phyloP scores from a whole-genome alignment of 2,797 vertebrate species.

The Phataginus tricuspis region DNA sequence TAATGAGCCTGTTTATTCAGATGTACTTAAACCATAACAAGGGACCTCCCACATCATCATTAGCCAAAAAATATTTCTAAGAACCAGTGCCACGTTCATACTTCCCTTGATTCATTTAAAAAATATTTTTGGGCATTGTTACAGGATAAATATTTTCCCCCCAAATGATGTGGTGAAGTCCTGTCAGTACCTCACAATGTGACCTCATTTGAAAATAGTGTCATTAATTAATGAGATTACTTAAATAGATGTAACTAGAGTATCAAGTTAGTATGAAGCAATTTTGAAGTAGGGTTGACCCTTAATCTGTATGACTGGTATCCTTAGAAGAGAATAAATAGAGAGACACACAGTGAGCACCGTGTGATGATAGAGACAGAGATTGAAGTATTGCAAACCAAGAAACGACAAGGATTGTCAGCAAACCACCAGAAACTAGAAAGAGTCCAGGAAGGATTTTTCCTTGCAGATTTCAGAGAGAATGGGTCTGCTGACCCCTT shows the following conservation, averaged over 20 bases:
- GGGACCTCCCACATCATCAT: background rate
- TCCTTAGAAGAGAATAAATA: background rate
- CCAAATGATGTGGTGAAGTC: background rate
- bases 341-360: accelerated
- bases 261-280: background rate
- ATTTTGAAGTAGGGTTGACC: background rate
- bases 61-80: background rate
- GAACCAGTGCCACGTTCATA: background rate
- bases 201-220: background rate
- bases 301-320: background rate
- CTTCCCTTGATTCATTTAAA: background rate
- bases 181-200: background rate
- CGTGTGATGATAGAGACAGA: background rate
- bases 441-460: background rate
- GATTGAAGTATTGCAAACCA: accelerated
- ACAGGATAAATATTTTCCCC: background rate
- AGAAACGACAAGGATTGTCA: background rate
- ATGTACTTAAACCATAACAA: background rate
- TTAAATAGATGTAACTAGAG: background rate
- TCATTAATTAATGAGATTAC: background rate
- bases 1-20: background rate
- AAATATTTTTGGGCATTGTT: background rate
- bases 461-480: background rate
- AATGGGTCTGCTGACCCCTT: background rate
- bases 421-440: background rate